Conservation (phyloP, 1,140 invertebrate genomes). For the Nymphalis io region DNA sequence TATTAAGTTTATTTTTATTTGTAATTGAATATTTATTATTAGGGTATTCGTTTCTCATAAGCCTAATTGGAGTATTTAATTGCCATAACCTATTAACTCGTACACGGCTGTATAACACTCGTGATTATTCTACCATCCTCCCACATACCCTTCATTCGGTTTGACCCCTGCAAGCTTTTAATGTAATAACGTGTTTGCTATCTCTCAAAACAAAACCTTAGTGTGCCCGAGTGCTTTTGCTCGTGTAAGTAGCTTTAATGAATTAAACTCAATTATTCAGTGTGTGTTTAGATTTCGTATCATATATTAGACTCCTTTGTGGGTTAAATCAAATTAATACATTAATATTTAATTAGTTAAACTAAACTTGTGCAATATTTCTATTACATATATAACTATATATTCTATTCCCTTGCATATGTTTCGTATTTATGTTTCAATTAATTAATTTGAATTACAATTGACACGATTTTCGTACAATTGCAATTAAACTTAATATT, state of each 20-base stretch:
- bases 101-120: conserved; percentile 30
- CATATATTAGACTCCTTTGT: neutral
- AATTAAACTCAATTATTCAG: neutral
- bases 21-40: neutral
- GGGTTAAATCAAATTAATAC: too few relatives aligned
- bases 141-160: conserved; percentile 33
- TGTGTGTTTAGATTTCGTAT: neutral
- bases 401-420: too few relatives aligned
- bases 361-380: too few relatives aligned
- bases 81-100: conserved; percentile 30
- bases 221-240: neutral
- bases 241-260: neutral
- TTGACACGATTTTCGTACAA: too few relatives aligned
- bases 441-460: too few relatives aligned
- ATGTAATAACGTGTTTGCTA: conserved; percentile 36
- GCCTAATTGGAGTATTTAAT: conserved; percentile 27
- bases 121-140: conserved; percentile 32
- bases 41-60: neutral
- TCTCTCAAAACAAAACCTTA: conserved; percentile 26
- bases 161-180: conserved; percentile 34
- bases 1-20: conserved; percentile 6
- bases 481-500: too few relatives aligned
- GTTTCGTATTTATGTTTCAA: too few relatives aligned
- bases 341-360: too few relatives aligned
- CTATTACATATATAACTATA: too few relatives aligned